phyloP scores from a whole-genome alignment of 2,888 invertebrate species.

The Pachydiplax longipennis region DNA sequence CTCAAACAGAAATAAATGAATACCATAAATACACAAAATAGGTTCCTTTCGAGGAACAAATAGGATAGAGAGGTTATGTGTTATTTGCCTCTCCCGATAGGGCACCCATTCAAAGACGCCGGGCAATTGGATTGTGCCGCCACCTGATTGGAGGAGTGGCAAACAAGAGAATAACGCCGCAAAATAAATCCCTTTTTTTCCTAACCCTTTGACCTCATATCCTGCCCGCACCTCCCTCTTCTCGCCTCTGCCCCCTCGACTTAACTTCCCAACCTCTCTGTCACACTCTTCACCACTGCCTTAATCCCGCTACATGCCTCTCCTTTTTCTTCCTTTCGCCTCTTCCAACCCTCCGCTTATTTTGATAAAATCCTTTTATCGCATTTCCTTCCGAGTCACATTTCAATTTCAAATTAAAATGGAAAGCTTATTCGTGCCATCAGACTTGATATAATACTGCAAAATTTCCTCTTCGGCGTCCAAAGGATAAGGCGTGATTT shows the following conservation, averaged over 20 bases:
- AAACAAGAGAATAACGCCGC: neutral
- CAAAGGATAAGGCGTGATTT: neutral
- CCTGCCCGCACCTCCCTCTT: neutral
- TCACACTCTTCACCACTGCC: neutral
- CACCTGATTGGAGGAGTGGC: conserved; percentile 1
- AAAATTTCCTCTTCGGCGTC: neutral
- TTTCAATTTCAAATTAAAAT: conserved; percentile 1
- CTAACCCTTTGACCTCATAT: neutral
- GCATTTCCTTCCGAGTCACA: neutral
- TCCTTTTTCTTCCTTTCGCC: neutral
- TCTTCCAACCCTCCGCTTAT: neutral
- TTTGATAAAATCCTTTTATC: neutral
- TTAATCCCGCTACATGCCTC: neutral
- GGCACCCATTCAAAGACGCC: neutral
- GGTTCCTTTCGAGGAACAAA: neutral
- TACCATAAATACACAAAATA: neutral
- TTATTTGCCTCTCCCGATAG: neutral
- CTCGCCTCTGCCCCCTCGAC: neutral
- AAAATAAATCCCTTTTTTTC: neutral
- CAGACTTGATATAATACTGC: neutral
- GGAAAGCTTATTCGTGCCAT: neutral
- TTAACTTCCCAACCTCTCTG: neutral
- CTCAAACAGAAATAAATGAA: neutral
- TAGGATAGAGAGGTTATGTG: neutral
- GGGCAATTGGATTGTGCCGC: neutral